Conservation (phyloP, 35 echinoderm and acorn worm genomes). For the Lytechinus variegatus region DNA sequence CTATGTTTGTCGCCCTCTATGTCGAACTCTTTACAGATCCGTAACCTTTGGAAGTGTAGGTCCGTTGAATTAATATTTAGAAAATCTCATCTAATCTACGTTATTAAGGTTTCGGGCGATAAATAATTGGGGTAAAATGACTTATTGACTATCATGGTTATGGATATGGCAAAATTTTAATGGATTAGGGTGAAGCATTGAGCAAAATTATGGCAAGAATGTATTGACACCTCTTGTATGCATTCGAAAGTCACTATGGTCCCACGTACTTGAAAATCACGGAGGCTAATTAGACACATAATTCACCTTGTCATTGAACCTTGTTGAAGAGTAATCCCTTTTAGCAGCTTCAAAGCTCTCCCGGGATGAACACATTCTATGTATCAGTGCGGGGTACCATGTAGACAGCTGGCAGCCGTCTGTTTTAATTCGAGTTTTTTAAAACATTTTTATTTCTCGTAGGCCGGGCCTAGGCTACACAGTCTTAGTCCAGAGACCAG, state of each 20-base stretch:
- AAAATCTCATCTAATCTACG: conserved; percentile 21
- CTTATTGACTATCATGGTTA: background rate
- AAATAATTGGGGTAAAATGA: background rate
- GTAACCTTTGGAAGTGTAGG: background rate
- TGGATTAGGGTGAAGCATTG: background rate
- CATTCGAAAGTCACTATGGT: background rate
- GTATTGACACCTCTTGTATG: background rate
- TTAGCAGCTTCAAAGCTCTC: too few species aligned
- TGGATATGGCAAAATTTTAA: background rate
- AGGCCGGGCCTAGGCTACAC: too few species aligned
- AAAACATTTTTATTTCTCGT: too few species aligned
- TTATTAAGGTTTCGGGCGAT: background rate
- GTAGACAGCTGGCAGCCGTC: too few species aligned
- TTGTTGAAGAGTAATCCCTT: too few species aligned
- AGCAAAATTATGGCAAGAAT: background rate
- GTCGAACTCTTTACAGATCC: background rate
- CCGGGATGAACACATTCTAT: too few species aligned
- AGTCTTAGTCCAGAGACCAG: too few species aligned
- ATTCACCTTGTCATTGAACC: too few species aligned
- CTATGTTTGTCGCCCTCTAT: background rate
- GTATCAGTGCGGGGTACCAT: too few species aligned
- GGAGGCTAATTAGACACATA: background rate
- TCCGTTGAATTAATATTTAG: background rate
- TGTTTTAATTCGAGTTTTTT: too few species aligned
- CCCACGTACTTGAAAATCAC: background rate